These are phyloP conservation scores for Cettia cetti DNA, from an alignment of 2,113 vertebrate species.

Conservation along the genomic window DNA sequence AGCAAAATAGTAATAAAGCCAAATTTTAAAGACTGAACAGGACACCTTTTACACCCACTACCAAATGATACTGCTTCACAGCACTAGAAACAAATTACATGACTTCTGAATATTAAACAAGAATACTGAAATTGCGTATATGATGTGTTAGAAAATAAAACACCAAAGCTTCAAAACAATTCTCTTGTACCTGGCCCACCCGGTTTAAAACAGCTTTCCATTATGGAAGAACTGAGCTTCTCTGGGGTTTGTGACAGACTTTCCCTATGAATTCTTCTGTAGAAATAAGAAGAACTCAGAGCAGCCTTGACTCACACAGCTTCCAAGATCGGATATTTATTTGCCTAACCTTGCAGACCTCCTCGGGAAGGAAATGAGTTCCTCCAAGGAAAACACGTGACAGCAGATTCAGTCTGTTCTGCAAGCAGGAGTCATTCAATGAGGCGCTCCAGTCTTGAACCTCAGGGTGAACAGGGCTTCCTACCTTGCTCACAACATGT, in stretches of 20 bases:
- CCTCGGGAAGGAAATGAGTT: slow-evolving; percentile 67
- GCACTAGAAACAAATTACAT: not conserved
- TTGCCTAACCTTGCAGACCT: slow-evolving; percentile 60
- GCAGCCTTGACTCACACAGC: not conserved
- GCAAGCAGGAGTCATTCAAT: not conserved
- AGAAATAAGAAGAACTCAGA: slow-evolving; percentile 8
- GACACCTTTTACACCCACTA: not conserved
- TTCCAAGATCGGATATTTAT: slow-evolving; percentile 53
- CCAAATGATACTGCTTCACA: not conserved
- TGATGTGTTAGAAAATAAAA: not conserved
- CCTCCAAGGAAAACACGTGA: slow-evolving; percentile 63
- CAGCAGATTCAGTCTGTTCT: slow-evolving; percentile 15
- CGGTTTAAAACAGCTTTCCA: not conserved
- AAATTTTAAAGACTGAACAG: not conserved
- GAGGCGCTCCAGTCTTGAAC: not conserved
- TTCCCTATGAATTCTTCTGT: not conserved
- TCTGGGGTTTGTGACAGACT: not conserved
- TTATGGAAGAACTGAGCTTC: not conserved
- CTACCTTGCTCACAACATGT: not conserved
- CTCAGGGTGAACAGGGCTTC: not conserved
- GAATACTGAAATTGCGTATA: not conserved
- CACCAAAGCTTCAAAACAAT: not conserved
- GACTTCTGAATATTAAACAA: not conserved
- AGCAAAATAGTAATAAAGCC: not conserved
- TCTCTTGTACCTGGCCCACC: not conserved